Conservation (phyloP, 2,797 vertebrate genomes). For the Pelochelys cantorii region DNA sequence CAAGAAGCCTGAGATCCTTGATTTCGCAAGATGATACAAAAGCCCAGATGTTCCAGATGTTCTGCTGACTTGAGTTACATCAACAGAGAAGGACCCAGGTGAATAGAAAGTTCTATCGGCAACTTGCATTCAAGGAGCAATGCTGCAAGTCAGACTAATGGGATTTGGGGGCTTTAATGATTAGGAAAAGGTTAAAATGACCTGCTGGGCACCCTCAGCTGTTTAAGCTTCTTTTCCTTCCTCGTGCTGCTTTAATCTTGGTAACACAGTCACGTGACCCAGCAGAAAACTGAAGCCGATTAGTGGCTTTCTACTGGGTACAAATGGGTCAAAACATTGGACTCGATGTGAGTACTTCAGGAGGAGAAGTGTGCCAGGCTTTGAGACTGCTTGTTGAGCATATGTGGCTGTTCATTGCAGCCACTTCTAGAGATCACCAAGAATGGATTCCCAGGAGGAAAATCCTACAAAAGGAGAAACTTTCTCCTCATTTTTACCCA, state of each 20-base stretch:
- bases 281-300: conserved; percentile 86
- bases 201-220: conserved; percentile 73
- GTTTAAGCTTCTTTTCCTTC: conserved; percentile 88
- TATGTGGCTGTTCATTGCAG: fast-evolving
- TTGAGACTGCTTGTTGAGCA: background rate
- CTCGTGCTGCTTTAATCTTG: conserved; percentile 90
- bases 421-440: background rate
- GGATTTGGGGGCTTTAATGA: conserved; percentile 77
- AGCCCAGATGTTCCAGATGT: fast-evolving
- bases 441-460: background rate
- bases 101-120: conserved; percentile 28
- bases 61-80: fast-evolving
- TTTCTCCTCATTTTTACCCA: background rate
- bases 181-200: conserved; percentile 79
- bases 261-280: conserved; percentile 83
- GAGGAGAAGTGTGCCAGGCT: background rate
- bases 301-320: conserved; percentile 67
- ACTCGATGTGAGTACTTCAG: background rate
- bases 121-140: fast-evolving
- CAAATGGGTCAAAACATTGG: conserved; percentile 43
- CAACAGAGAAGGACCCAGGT: background rate
- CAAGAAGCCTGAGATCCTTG: fast-evolving
- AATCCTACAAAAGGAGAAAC: background rate
- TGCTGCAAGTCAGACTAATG: conserved; percentile 62
- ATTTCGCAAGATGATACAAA: fast-evolving